Percentiles rank a stretch among this genome's conserved stretches.
Evolutionary conservation across 2,888 invertebrate genomes (phyloP).

Genomic region (Hesperia comma): DNA sequence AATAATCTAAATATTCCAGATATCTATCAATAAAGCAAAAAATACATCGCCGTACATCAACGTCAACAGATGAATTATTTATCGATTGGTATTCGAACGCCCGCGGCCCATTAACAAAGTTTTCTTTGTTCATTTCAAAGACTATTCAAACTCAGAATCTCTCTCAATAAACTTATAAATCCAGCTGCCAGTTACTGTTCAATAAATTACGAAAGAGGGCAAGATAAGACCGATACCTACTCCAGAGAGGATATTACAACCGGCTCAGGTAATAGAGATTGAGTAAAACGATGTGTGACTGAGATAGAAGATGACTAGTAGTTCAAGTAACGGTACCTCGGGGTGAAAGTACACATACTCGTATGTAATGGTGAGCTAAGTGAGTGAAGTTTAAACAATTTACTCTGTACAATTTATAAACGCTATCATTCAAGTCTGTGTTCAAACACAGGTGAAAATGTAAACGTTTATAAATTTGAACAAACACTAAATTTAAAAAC

Average conservation of each 20-base stretch:
- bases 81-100: conserved; percentile 24
- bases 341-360: conserved; percentile 72
- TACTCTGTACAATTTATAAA: conserved; percentile 24
- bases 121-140: conserved; percentile 55
- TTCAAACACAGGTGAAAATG: not conserved
- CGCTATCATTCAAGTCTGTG: not conserved
- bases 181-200: conserved; percentile 53
- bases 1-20: conserved; percentile 23
- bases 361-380: conserved; percentile 35
- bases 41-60: conserved; percentile 3
- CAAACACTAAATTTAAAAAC: not conserved
- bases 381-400: conserved; percentile 31
- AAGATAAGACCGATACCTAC: conserved; percentile 54
- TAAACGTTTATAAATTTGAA: not conserved
- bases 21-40: not conserved
- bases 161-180: conserved; percentile 63
- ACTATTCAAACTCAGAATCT: conserved; percentile 52
- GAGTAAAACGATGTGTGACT: conserved; percentile 51
- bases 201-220: conserved; percentile 61
- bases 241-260: conserved; percentile 53
- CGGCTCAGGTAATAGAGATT: conserved; percentile 60
- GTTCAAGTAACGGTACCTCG: conserved; percentile 68
- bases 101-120: conserved; percentile 34
- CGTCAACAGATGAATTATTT: conserved; percentile 18
- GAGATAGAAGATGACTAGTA: conserved; percentile 56